Base-by-base conservation (phyloP, 1,140 invertebrate genomes). In the Drosophila parvula region DNA sequence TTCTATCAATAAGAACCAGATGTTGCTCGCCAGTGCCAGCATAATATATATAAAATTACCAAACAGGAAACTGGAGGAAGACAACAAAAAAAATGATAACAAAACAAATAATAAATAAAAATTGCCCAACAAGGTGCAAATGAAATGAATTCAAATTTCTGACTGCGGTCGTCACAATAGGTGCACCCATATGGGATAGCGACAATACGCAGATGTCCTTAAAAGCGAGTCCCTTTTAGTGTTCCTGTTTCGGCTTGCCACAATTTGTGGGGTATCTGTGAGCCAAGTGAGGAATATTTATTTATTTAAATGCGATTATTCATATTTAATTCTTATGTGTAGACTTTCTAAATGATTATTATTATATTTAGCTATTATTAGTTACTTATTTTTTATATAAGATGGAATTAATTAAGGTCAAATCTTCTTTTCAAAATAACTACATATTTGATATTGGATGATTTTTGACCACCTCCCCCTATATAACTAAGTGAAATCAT, bases 41-140 rank as follows among this genome's bases (percentile, higher is more conserved):
- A 70, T 53, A 38, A 55, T 67, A 58, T 59, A 58, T 70, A 71
- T 57, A 48, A 58, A 69, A 22, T 62, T 58, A 62, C 74, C 67
- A 67, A 67, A 40, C 51, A 43, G 22, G 48, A 27, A 38, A 8
- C 22, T 2, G 22, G 22, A 22, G 18, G 43, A 44, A 44, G 5
- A 44, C 16, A 50, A 27, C 2, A 9, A 12, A 34, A 34, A 22
- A 36, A 53, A 53, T 36, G 61, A 63, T 43, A 65, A 67, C 53
- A 58, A 71, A 73, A 60, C 30, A 70, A 82, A 82, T 68, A 63
- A 62, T 58, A 81, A 78, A 73, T 75, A 68, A 71, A 74, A 78
- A 81, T 81, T 83, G 86, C 84, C 70, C 51, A 74, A 86, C 83
- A 88, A 88, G 83, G 83, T 88, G 83, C 80, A 88, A 88, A 88